These are phyloP conservation scores for Sparidentex hasta DNA, from an alignment of 2,797 vertebrate species.

Conservation along the genomic window DNA sequence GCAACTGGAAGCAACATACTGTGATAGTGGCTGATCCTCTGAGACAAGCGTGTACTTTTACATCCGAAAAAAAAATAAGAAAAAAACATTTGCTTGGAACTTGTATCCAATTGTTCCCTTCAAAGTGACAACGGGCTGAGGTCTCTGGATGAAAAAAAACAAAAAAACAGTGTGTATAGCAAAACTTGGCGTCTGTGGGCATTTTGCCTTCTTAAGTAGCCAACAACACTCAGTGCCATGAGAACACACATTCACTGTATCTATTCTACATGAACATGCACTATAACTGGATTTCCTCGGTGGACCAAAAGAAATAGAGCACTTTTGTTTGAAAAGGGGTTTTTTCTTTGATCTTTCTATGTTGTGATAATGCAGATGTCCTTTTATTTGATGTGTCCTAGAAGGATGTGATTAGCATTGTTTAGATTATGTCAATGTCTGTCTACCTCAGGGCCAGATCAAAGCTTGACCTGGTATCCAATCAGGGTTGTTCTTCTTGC, in stretches of 20 bases:
- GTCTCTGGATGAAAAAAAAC: conserved; percentile 65
- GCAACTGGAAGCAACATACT: conserved; percentile 82
- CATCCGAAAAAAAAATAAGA: conserved; percentile 13
- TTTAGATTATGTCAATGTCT: conserved; percentile 95
- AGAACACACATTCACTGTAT: conserved; percentile 83
- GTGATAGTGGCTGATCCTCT: conserved; percentile 81
- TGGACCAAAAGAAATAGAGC: conserved; percentile 91
- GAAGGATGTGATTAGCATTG: conserved; percentile 85
- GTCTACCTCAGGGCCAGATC: conserved; percentile 99
- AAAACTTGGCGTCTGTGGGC: conserved; percentile 72
- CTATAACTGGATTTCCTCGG: conserved; percentile 92
- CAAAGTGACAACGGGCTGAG: conserved; percentile 75
- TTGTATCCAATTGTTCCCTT: conserved; percentile 69
- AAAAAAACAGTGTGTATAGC: conserved; percentile 65
- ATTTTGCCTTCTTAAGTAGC: conserved; percentile 77
- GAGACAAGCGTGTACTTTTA: conserved; percentile 42
- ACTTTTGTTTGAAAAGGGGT: conserved; percentile 86
- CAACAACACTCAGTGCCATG: conserved; percentile 87
- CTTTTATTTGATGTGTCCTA: conserved; percentile 86
- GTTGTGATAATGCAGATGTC: conserved; percentile 87
- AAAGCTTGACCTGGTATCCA: conserved; percentile 94
- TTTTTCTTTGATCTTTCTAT: conserved; percentile 88
- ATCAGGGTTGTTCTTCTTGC: conserved; percentile 90
- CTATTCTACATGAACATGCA: conserved; percentile 89
- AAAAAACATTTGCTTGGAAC: conserved; percentile 9